phyloP scores from a whole-genome alignment of 2,797 vertebrate genomes.

The Nasua narica region DNA sequence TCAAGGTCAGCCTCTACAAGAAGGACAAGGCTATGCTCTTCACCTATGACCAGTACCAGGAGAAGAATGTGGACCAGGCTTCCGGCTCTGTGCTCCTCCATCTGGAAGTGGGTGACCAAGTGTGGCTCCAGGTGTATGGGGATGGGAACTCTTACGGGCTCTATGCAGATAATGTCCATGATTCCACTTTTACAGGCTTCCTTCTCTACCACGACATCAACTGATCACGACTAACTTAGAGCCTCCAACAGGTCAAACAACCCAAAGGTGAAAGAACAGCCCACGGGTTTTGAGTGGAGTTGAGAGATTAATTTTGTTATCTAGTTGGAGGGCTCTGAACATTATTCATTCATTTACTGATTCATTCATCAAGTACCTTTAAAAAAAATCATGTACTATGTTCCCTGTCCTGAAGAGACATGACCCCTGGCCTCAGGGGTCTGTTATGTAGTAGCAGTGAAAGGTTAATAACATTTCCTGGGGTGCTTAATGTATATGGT shows the following conservation, averaged over 20 bases:
- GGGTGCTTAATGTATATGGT: not conserved
- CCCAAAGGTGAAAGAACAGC: not conserved
- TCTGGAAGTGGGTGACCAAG: conserved; percentile 84
- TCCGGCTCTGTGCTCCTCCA: conserved; percentile 84
- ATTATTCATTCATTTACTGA: not conserved
- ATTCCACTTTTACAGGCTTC: conserved; percentile 88
- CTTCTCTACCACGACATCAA: conserved; percentile 84
- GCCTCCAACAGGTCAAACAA: not conserved
- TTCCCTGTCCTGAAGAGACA: not conserved
- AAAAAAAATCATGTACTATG: not conserved
- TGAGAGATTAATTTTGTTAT: not conserved
- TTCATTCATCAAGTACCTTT: not conserved
- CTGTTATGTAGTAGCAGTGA: not conserved
- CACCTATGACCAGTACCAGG: conserved; percentile 86
- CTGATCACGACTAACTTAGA: not conserved
- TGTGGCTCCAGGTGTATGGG: conserved; percentile 88
- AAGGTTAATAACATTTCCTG: not conserved
- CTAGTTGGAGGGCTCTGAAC: not conserved
- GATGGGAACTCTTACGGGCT: conserved; percentile 78
- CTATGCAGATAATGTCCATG: conserved; percentile 86
- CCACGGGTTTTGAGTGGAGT: not conserved
- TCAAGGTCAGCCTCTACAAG: conserved; percentile 87
- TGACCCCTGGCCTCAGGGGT: not conserved
- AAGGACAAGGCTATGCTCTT: conserved; percentile 85
- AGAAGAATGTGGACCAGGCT: conserved; percentile 84